phyloP scores from a whole-genome alignment of 2,797 vertebrate species.

The Periparus ater region DNA sequence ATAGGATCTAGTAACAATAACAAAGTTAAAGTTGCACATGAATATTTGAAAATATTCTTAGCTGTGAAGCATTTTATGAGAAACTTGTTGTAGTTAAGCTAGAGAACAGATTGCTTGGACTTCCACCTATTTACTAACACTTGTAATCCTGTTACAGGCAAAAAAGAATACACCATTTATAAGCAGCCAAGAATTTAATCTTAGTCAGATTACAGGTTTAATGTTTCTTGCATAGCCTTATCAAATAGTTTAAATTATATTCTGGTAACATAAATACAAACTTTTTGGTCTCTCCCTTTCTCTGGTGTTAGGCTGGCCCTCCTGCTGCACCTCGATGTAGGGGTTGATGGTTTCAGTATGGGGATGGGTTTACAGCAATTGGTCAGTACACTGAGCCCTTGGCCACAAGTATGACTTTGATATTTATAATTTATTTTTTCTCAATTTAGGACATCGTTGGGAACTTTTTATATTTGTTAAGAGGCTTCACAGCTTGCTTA shows the following conservation, averaged over 20 bases:
- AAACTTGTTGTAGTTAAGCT: not conserved
- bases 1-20: not conserved
- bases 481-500: not conserved
- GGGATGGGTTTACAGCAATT: not conserved
- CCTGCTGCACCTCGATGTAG: fast-evolving
- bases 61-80: not conserved
- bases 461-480: not conserved
- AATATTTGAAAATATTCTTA: not conserved
- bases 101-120: not conserved
- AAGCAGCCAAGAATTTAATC: not conserved
- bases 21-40: not conserved
- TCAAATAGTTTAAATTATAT: not conserved
- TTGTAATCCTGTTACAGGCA: not conserved
- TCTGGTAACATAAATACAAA: not conserved
- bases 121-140: not conserved
- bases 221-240: not conserved
- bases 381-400: not conserved
- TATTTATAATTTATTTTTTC: not conserved
- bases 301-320: not conserved
- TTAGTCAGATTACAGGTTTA: not conserved
- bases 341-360: not conserved
- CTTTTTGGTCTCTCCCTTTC: not conserved
- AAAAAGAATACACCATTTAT: not conserved
- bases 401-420: not conserved
- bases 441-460: not conserved